Base-by-base conservation (phyloP, 2,888 invertebrate species). In the Eilema depressum region DNA sequence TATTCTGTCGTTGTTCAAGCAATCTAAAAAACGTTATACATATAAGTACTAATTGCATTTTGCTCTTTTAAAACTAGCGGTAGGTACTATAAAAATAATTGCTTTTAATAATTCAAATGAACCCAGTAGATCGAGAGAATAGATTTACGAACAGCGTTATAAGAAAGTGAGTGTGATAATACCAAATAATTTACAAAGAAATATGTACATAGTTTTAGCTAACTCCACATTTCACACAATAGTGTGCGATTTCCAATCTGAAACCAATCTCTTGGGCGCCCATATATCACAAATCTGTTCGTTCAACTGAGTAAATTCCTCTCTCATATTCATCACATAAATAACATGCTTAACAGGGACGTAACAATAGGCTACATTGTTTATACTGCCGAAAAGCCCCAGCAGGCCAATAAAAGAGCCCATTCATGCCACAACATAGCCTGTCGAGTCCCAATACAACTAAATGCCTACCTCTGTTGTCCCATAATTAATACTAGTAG, bases 401-500 rank as follows among this genome's bases (percentile, higher is more conserved):
- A 66, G 77, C 81, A 82, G 87, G 69, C 84, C 81, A 85, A 88
- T 90, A 88, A 88, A 86, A 84, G 82, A 83, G 84, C 82, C 86
- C 85, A 84, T 85, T 85, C 80, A 78, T 77, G 76, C 77, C 78
- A 70, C 80, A 78, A 79, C 74, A 75, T 81, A 81, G 69, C 78
- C 30, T 61, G 64, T 61, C 53, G 68, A 63, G 60, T 69, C 74
- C 68, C 73, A 69, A 74, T 81, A 83, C 73, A 75, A 74, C 77
- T 77, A 79, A 80, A 82, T 80, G 75, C 75, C 53, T 10, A 53
- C 53, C 53, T 53, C n/a, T n/a, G n/a, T 53, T 53, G n/a, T 53
- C n/a, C n/a, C n/a, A 53, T 53, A 20, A 53, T n/a, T n/a, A 53
- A 53, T 53, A 53, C 47, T 14, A 47, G n/a, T 53, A n/a, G 53